Evolutionary conservation across 1,140 invertebrate genomes (phyloP), one percentile per base, ranked within the genome.

Genomic region (Calephelis nemesis): DNA sequence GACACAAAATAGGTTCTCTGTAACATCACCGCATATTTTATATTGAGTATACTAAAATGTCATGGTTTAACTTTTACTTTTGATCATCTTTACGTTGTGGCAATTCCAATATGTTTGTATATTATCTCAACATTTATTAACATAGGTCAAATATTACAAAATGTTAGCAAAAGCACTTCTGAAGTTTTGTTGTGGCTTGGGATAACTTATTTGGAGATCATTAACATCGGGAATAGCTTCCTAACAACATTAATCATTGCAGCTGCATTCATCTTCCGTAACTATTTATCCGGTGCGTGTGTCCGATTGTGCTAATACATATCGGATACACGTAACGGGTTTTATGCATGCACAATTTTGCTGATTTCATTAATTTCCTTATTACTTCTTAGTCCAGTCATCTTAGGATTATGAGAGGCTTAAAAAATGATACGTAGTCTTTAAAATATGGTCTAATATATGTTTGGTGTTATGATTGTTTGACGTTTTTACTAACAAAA

Each of bases 181-280:
- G 84, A 91, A 91, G 88, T 89, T 82, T 91, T 91, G 88, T 91
- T 91, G 88, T 91, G 88, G 88, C 86, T 87, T 91, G 85, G 87
- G 84, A 83, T 80, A 74, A 82, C 63, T 79, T 75, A 84, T 87
- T 79, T 82, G 68, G 67, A 72, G 62, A 70, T 71, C 65, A 68
- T 76, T 72, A 70, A 58, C 12, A 58, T 39, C 54, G 39, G 54
- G 39, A 30, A 58, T 39, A 78, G 81, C 83, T 85, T 87, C 72
- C 66, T 79, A 81, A 84, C 77, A 83, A 70, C 73, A 79, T 77
- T 80, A 76, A 81, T 74, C 87, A 89, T 91, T 91, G 88, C 88
- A 72, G 81, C 87, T 89, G 88, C 88, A 91, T 91, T 80, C 76
- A 78, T 79, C 50, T 75, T 68, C 63, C 67, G 71, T 45, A 63